Evolutionary conservation across 1,140 invertebrate genomes (phyloP).

Genomic region (Saccostrea cuccullata): DNA sequence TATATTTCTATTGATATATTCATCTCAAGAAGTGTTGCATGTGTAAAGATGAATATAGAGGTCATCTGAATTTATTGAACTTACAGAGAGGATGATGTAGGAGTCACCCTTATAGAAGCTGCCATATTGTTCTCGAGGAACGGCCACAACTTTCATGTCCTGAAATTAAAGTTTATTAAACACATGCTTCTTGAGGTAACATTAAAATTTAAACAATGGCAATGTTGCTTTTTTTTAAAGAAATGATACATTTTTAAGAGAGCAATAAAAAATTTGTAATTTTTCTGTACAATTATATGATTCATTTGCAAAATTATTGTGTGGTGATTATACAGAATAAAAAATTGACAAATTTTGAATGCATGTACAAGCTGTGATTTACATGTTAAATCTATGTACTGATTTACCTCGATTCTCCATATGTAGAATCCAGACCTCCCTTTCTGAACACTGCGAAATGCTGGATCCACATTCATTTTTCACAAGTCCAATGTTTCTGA

Average conservation of each 20-base stretch:
- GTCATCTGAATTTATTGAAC: constrained; percentile 54
- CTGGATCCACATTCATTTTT: constrained; percentile 55
- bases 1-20: not conserved
- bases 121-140: constrained; percentile 89
- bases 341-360: too few species aligned
- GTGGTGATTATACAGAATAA: too few species aligned
- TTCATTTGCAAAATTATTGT: too few species aligned
- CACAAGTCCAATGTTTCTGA: not conserved
- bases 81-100: constrained; percentile 91
- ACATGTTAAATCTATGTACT: too few species aligned
- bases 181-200: not conserved
- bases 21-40: not conserved
- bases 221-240: too few species aligned
- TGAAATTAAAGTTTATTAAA: constrained; percentile 72
- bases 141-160: constrained; percentile 88
- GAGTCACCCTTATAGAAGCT: constrained; percentile 91
- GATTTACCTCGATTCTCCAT: constrained; percentile 67
- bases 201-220: too few species aligned
- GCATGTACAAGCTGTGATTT: too few species aligned
- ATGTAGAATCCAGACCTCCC: constrained; percentile 61
- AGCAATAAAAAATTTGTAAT: too few species aligned
- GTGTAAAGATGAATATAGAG: not conserved
- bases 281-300: too few species aligned
- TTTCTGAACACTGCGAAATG: constrained; percentile 57
- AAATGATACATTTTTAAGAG: too few species aligned